Percentiles rank a stretch among this genome's conserved stretches.
Evolutionary conservation across 2,888 invertebrate species (phyloP).

Genomic region (Apamea monoglypha): DNA sequence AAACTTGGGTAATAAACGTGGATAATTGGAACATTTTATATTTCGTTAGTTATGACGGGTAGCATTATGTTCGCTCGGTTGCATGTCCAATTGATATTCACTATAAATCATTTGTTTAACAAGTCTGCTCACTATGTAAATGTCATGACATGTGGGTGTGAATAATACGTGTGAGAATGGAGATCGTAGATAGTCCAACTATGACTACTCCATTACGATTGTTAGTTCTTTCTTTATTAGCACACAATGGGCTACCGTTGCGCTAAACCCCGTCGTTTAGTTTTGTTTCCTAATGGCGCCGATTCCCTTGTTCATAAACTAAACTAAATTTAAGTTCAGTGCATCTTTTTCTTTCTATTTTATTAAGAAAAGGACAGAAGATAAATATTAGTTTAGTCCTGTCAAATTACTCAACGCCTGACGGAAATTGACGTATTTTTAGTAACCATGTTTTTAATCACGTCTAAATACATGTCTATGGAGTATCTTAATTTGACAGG

Average conservation of each 20-base stretch:
- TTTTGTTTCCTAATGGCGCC: background rate
- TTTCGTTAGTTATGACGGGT: slow-evolving; percentile 18
- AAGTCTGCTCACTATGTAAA: slow-evolving; percentile 56
- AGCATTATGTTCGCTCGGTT: slow-evolving; percentile 18
- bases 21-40: slow-evolving; percentile 48
- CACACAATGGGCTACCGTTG: slow-evolving; percentile 49
- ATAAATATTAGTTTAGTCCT: no score
- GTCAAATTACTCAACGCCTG: no score
- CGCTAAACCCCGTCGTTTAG: slow-evolving; percentile 1
- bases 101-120: slow-evolving; percentile 62
- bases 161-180: slow-evolving; percentile 39
- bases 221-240: slow-evolving; percentile 56
- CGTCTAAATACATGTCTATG: no score
- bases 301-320: no score
- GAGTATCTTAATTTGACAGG: no score
- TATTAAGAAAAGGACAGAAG: no score
- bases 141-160: slow-evolving; percentile 63
- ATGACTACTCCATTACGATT: slow-evolving; percentile 57
- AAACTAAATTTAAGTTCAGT: no score
- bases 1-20: slow-evolving; percentile 39
- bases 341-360: no score
- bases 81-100: slow-evolving; percentile 50
- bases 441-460: no score
- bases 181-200: slow-evolving; percentile 51
- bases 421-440: no score